phyloP scores from a whole-genome alignment of 2,888 invertebrate genomes.

The Ligdia adustata region DNA sequence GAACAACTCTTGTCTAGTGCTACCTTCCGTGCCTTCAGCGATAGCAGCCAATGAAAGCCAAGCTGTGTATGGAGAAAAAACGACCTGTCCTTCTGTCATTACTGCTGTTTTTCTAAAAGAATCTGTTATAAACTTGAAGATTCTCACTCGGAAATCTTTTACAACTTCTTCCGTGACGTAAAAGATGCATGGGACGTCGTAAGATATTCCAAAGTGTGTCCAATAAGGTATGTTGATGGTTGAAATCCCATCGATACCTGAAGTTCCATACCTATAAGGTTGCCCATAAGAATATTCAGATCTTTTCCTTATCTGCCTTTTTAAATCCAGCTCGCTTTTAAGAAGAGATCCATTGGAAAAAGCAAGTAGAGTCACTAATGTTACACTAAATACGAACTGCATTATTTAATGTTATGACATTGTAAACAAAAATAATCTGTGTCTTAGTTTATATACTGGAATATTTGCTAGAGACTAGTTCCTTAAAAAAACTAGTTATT shows the following conservation, averaged over 20 bases:
- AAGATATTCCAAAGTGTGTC: not conserved
- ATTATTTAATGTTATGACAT: not conserved
- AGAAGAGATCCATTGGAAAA: not conserved
- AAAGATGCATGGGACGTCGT: slow-evolving; percentile 12
- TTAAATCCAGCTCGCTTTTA: too few relatives aligned
- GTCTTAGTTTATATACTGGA: not conserved
- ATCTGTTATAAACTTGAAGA: slow-evolving; percentile 1
- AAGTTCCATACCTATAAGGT: too few relatives aligned
- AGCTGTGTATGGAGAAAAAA: slow-evolving; percentile 40
- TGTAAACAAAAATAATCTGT: not conserved
- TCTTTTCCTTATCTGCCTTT: too few relatives aligned
- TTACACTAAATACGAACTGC: not conserved
- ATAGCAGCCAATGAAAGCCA: slow-evolving; percentile 50
- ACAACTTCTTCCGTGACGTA: slow-evolving; percentile 8
- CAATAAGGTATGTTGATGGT: not conserved
- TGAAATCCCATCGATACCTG: too few relatives aligned
- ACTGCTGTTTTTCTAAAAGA: slow-evolving; percentile 8
- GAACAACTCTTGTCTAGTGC: slow-evolving; percentile 32
- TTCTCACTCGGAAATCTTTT: not conserved
- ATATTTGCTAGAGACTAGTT: not conserved
- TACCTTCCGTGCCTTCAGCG: slow-evolving; percentile 31
- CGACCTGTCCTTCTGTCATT: slow-evolving; percentile 37
- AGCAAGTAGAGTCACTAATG: not conserved
- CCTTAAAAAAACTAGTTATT: too few relatives aligned
- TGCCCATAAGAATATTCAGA: too few relatives aligned